A percentile compares a stretch with the other conserved stretches of the same genome.
phyloP scores from a whole-genome alignment of 2,113 vertebrate species.

The Argyrosomus japonicus region DNA sequence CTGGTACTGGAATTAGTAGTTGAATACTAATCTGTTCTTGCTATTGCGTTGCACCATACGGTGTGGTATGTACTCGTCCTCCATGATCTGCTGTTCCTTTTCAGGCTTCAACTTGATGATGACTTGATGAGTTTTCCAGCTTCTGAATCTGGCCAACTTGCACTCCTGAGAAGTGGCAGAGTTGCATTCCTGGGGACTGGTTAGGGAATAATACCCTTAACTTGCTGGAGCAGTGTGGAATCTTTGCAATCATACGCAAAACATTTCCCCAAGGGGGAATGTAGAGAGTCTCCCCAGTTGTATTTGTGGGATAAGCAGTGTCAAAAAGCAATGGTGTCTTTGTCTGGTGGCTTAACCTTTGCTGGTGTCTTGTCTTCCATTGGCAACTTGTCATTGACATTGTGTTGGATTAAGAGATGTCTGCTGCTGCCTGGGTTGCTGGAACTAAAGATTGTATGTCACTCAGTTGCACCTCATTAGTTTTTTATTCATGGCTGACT shows the following conservation, averaged over 20 bases:
- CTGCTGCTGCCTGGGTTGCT: neutral
- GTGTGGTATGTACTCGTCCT: neutral
- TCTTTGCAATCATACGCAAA: neutral
- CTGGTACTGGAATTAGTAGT: neutral
- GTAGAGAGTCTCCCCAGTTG: neutral
- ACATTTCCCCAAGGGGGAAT: neutral
- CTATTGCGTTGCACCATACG: neutral
- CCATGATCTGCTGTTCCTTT: neutral
- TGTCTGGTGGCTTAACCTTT: neutral
- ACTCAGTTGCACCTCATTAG: neutral
- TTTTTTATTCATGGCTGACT: neutral
- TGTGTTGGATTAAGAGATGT: neutral
- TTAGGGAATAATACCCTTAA: neutral
- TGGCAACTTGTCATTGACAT: neutral
- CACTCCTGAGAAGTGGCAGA: neutral
- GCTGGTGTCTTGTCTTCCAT: neutral
- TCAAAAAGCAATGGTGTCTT: neutral
- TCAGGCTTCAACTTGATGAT: neutral
- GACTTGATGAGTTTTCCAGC: too few relatives aligned
- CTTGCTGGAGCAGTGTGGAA: neutral
- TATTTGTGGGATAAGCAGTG: neutral
- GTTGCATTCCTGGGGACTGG: neutral
- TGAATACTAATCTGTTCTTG: neutral
- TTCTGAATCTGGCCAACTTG: neutral
- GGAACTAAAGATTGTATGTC: neutral